Base-by-base conservation (phyloP, 2,113 vertebrate species). In the Brienomyrus longianalis region DNA sequence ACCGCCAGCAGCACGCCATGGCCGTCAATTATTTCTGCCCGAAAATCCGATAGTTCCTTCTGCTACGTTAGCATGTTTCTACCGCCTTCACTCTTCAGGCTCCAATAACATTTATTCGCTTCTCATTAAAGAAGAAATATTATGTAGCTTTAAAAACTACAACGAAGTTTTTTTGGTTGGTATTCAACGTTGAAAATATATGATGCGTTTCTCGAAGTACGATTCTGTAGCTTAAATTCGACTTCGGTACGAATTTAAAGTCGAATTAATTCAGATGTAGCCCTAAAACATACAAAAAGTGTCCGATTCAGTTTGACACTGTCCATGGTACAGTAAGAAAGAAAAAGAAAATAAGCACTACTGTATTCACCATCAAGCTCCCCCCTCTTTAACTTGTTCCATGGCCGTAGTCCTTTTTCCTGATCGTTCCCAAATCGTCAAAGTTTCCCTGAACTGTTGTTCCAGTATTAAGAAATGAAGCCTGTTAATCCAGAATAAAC, bases 1-100 rank as follows among this genome's bases (percentile, higher is more conserved):
- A 92, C 47, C 9, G 83, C 92, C 92, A 93, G 90, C 93, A 95
- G 88, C 92, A 88, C 90, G 91, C 95, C 96, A 96, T 96, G 91
- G 90, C 90, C 9, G 43, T 48, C 5, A n/a, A 8, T 84, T 45
- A 48, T 5, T 84, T 45, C 83, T 84, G 21, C 7, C 39, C 39
- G 19, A 84, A 84, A 84, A n/a, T 10, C 39, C 43, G 43, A 84
- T 19, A 48, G 23, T n/a, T 21, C 83, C 39, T n/a, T 21, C 45
- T 10, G 83, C 7, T 84, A 80, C 15, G 15, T 80, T 43, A 80
- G 17, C 74, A 80, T 80, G 35, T 80, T 43, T 43, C 35, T 6
- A 70, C 62, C 35, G 4, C 74, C 5, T 80, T 80, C 74, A 43
- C 35, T 43, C 35, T 80, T 80, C 74, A 80, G 15, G 13, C 35